Conservation (phyloP, 2,113 vertebrate species). For the Hemibagrus wyckioides region DNA sequence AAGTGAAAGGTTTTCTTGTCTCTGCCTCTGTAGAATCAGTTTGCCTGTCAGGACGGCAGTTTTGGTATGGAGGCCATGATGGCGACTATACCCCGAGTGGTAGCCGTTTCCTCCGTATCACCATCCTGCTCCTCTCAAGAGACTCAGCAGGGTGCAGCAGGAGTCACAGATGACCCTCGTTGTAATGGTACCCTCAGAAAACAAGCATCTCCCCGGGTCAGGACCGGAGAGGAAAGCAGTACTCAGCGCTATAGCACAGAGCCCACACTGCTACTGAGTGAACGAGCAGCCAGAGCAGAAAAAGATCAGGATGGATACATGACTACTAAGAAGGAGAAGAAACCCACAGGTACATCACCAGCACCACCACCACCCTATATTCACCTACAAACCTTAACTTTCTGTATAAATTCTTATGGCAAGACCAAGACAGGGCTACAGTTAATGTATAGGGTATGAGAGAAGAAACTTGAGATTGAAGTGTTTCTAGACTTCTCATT, state of each 20-base stretch:
- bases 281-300: conserved; percentile 79
- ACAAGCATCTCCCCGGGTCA: conserved; percentile 76
- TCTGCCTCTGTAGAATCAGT: conserved; percentile 82
- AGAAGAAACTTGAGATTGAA: not conserved
- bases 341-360: conserved; percentile 81
- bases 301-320: conserved; percentile 88
- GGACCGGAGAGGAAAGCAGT: conserved; percentile 80
- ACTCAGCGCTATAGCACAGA: conserved; percentile 95
- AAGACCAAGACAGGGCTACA: not conserved
- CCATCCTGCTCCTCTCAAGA: conserved; percentile 73
- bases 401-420: not conserved
- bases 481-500: not conserved
- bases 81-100: conserved; percentile 71
- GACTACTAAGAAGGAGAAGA: conserved; percentile 86
- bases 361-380: too few relatives aligned
- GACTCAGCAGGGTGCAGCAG: conserved; percentile 67
- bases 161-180: conserved; percentile 79
- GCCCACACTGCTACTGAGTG: conserved; percentile 84
- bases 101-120: conserved; percentile 69
- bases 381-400: not conserved
- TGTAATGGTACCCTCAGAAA: conserved; percentile 93
- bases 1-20: not conserved
- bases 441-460: not conserved
- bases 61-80: conserved; percentile 81
- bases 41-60: conserved; percentile 85